Conservation (phyloP, 2,888 invertebrate genomes). For the Acheta domesticus region DNA sequence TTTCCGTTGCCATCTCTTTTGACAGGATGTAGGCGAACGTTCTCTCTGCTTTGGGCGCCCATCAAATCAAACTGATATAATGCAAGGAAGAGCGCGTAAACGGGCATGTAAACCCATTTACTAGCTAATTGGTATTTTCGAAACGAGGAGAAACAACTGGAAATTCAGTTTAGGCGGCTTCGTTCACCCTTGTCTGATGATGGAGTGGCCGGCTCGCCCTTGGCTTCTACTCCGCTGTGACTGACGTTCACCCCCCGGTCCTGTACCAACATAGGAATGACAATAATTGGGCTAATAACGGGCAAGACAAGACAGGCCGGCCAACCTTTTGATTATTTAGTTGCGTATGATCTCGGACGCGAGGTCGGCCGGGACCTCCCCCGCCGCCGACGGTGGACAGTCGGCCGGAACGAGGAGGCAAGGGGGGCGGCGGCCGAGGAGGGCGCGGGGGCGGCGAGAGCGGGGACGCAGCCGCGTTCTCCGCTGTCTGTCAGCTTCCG, state of each 20-base stretch:
- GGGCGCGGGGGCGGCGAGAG: slow-evolving; percentile 28
- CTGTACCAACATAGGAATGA: slow-evolving; percentile 35
- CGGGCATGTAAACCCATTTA: slow-evolving; percentile 24
- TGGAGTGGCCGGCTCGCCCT: neutral
- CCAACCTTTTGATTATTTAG: slow-evolving; percentile 25
- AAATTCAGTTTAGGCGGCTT: slow-evolving; percentile 18
- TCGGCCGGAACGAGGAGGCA: neutral
- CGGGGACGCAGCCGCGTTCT: slow-evolving; percentile 53
- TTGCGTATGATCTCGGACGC: neutral
- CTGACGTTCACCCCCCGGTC: slow-evolving; percentile 29
- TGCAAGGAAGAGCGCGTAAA: slow-evolving; percentile 5
- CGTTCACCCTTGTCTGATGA: neutral
- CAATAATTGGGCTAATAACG: slow-evolving; percentile 36
- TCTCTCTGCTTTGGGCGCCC: neutral
- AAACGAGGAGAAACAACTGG: slow-evolving; percentile 5
- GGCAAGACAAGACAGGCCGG: slow-evolving; percentile 36
- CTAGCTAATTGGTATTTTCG: neutral
- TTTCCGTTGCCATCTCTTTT: neutral
- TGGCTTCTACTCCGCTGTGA: slow-evolving; percentile 19
- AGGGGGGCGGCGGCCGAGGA: neutral
- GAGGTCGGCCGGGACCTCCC: neutral
- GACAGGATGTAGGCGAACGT: neutral
- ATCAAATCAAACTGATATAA: neutral
- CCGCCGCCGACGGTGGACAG: neutral
- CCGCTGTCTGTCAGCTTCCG: too few relatives aligned